Conservation (phyloP, 2,113 vertebrate genomes). For the Capricornis sumatraensis region DNA sequence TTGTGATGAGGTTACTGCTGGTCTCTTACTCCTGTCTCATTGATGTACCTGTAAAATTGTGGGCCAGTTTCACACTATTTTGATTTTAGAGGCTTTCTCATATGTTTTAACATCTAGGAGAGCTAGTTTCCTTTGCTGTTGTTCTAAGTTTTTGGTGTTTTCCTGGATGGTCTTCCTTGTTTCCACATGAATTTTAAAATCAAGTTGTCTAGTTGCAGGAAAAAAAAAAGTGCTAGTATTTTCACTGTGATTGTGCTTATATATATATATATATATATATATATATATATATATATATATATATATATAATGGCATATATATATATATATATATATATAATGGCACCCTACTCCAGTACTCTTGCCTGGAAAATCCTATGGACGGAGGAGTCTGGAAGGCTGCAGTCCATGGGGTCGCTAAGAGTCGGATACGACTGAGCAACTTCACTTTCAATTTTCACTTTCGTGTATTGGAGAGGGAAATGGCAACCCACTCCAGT, state of each 20-base stretch:
- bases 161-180: neutral
- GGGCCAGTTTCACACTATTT: neutral
- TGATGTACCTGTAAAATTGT: neutral
- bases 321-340: too few species aligned
- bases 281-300: too few species aligned
- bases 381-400: too few species aligned
- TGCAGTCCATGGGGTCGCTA: too few species aligned
- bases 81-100: neutral
- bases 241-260: neutral
- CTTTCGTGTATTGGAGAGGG: too few species aligned
- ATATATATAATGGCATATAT: too few species aligned
- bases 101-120: neutral
- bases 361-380: too few species aligned
- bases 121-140: neutral
- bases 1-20: neutral
- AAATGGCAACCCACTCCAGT: too few species aligned
- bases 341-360: too few species aligned
- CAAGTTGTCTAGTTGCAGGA: neutral
- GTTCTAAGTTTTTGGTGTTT: neutral
- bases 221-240: neutral
- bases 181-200: neutral
- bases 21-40: neutral
- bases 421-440: too few species aligned
- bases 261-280: too few species aligned
- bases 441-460: too few species aligned